These are phyloP conservation scores for Heliornis fulica DNA, from an alignment of 2,113 vertebrate species.

Conservation along the genomic window DNA sequence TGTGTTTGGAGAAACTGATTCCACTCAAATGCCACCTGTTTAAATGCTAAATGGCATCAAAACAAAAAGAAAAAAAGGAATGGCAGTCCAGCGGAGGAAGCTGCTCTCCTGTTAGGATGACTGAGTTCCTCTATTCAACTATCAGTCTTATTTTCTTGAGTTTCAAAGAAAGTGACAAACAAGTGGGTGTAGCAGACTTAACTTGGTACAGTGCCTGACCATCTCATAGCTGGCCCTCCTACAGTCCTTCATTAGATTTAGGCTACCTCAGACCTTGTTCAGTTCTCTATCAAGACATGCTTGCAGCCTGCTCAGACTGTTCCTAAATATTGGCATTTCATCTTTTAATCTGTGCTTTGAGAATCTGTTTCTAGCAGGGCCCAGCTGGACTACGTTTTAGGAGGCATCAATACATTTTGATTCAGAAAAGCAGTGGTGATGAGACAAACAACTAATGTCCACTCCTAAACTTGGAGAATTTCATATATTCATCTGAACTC, in stretches of 20 bases:
- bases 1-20: conserved; percentile 49
- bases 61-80: neutral
- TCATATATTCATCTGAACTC: neutral
- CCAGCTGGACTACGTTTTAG: neutral
- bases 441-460: neutral
- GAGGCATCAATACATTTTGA: neutral
- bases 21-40: conserved; percentile 47
- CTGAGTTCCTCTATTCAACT: neutral
- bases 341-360: neutral
- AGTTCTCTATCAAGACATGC: neutral
- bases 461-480: neutral
- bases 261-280: conserved; percentile 7
- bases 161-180: conserved; percentile 21
- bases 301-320: neutral
- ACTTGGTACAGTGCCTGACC: conserved; percentile 11
- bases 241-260: neutral
- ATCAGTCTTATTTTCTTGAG: neutral
- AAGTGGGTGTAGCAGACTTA: neutral
- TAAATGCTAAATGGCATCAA: conserved; percentile 55
- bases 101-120: neutral
- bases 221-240: neutral
- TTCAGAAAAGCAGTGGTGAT: neutral
- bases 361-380: neutral
- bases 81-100: neutral
- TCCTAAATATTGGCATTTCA: neutral